phyloP scores from a whole-genome alignment of 2,113 vertebrate species.

The Caranx ignobilis region DNA sequence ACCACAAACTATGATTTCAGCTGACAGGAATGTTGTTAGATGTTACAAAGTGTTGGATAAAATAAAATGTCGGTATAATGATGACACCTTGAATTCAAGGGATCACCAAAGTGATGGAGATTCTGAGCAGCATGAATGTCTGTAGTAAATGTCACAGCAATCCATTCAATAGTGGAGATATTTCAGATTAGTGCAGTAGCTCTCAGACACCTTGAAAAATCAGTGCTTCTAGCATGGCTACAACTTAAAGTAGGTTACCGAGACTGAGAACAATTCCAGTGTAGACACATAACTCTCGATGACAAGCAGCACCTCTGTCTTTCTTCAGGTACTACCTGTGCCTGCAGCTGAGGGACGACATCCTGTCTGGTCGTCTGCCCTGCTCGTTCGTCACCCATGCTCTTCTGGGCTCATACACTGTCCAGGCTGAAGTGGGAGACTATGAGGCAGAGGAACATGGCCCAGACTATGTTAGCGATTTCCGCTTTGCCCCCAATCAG shows the following conservation, averaged over 20 bases:
- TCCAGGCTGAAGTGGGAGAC: slow-evolving; percentile 96
- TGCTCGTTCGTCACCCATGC: slow-evolving; percentile 98
- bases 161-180: too few relatives aligned
- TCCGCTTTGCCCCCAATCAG: slow-evolving; percentile 97
- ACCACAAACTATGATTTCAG: too few relatives aligned
- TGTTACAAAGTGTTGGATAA: background rate
- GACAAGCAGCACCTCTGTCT: background rate
- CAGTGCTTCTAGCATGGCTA: background rate
- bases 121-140: background rate
- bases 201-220: background rate
- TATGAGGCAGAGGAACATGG: slow-evolving; percentile 92
- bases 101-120: background rate
- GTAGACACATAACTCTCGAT: background rate
- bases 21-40: background rate
- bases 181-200: too few relatives aligned
- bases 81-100: too few relatives aligned
- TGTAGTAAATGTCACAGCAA: background rate
- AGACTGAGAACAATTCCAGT: background rate
- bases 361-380: slow-evolving; percentile 94
- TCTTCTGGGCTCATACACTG: slow-evolving; percentile 95
- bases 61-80: too few relatives aligned
- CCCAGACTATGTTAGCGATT: slow-evolving; percentile 93
- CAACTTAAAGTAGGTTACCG: background rate
- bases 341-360: slow-evolving; percentile 96
- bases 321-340: slow-evolving; percentile 95